Evolutionary conservation across 2,113 vertebrate species (phyloP).

Genomic region (Sinocyclocheilus maitianheensis): DNA sequence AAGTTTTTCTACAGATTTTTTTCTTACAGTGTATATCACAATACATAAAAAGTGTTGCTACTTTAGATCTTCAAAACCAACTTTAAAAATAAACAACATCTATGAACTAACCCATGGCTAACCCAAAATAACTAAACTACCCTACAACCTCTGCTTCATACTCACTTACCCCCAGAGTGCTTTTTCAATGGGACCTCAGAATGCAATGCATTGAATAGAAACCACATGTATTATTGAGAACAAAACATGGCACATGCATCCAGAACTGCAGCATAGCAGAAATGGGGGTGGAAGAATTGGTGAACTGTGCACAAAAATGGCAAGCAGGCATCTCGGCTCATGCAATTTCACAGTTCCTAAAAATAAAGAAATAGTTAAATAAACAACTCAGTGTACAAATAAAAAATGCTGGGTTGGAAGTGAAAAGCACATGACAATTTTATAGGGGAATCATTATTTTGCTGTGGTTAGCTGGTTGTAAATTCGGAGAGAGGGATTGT

Average conservation of each 20-base stretch:
- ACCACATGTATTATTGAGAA: slow-evolving; percentile 74
- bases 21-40: too few species aligned
- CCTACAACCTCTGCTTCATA: slow-evolving; percentile 39
- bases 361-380: slow-evolving; percentile 61
- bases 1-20: too few species aligned
- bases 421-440: slow-evolving; percentile 64
- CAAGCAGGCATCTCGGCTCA: slow-evolving; percentile 19
- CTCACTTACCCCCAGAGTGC: slow-evolving; percentile 57
- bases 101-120: neutral
- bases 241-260: slow-evolving; percentile 33
- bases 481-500: slow-evolving; percentile 40
- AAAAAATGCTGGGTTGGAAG: slow-evolving; percentile 52
- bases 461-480: slow-evolving; percentile 50
- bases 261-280: slow-evolving; percentile 28
- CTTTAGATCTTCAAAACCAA: neutral
- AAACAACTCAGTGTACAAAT: slow-evolving; percentile 63
- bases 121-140: slow-evolving; percentile 37
- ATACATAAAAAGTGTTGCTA: neutral
- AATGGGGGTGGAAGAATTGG: slow-evolving; percentile 11
- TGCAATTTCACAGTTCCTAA: slow-evolving; percentile 33
- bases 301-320: slow-evolving; percentile 33
- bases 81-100: neutral
- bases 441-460: slow-evolving; percentile 62
- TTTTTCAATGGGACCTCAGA: slow-evolving; percentile 64
- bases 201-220: slow-evolving; percentile 66